Percentiles rank a stretch among this genome's conserved stretches.
These are phyloP conservation scores for Eupithecia vulgata DNA, from an alignment of 2,888 invertebrate species.

Conservation along the genomic window DNA sequence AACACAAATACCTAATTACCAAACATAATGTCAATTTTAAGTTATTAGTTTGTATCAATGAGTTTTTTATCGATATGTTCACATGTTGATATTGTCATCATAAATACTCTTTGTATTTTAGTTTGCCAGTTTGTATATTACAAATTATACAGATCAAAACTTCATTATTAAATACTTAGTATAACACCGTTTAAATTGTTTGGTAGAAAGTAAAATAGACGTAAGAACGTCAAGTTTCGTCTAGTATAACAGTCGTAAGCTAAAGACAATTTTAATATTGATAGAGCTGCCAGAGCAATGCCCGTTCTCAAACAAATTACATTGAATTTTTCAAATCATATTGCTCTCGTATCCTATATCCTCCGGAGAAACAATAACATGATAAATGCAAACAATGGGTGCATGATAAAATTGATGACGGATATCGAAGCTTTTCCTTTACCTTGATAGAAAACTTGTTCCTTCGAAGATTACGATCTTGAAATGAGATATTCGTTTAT, in stretches of 20 bases:
- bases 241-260: not conserved
- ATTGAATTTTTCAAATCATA: constrained; percentile 10
- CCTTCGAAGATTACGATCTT: not conserved
- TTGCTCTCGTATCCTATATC: constrained; percentile 8
- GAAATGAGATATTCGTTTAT: not conserved
- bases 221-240: not conserved
- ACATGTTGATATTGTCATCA: too few species aligned
- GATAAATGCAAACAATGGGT: constrained; percentile 14
- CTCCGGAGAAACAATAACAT: constrained; percentile 11
- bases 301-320: constrained; percentile 8
- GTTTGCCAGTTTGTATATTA: not conserved
- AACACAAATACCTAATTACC: too few species aligned
- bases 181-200: not conserved
- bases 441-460: not conserved
- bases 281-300: not conserved
- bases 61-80: not conserved
- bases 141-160: not conserved
- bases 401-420: constrained; percentile 9
- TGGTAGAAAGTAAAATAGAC: not conserved
- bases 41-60: not conserved
- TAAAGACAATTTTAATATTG: not conserved
- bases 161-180: not conserved
- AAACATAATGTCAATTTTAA: too few species aligned
- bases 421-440: constrained; percentile 13
- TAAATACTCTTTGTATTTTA: not conserved